Evolutionary conservation across 2,888 invertebrate species (phyloP), one percentile per base, ranked within the genome.

Genomic region (Pilophorus perplexus): DNA sequence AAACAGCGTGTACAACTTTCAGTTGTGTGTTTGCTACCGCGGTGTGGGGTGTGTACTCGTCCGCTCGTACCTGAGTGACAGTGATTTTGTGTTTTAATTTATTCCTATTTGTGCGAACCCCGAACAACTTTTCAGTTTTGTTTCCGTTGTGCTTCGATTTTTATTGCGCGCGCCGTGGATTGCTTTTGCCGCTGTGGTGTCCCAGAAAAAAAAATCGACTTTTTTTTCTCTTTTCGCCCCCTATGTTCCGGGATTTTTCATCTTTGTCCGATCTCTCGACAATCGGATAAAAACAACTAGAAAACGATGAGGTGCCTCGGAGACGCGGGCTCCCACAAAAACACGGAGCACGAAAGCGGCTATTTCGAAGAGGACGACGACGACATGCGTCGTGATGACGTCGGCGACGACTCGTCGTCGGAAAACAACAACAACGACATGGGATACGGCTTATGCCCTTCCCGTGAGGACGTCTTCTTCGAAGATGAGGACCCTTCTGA

Each of bases 311-410:
- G 84, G 84, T 59, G 59, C 59, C 44, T 42, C 20, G 59, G 59
- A 25, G 59, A 59, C 23, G 59, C 42, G 6, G 82, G 80, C 75
- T 78, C 82, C 72, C 83, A 84, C 72, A 85, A 85, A 73, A 59
- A 59, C 16, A 84, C 84, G 72, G 86, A 86, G 73, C 86, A 89
- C 81, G 90, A 90, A 80, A 89, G 89, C 77, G 89, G 89, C 71
- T 90, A 88, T 77, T 90, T 88, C 82, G 89, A 89, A 79, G 88
- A 87, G 73, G 79, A 78, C 69, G 78, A 14, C 78, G 78, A 0
- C 78, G 59, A 59, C 8, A 2, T 18, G 20, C 38, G 55, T 8
- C 16, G 40, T 2, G 66, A 50, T 14, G 55, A 27, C 27, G 48
- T 52, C 14, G 33, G 16, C n/a, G 46, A 48, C 33, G 27, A 54